Percentiles rank a stretch among this genome's conserved stretches.
These are phyloP conservation scores for Melanotus villosus DNA, from an alignment of 2,888 invertebrate species.

Conservation along the genomic window DNA sequence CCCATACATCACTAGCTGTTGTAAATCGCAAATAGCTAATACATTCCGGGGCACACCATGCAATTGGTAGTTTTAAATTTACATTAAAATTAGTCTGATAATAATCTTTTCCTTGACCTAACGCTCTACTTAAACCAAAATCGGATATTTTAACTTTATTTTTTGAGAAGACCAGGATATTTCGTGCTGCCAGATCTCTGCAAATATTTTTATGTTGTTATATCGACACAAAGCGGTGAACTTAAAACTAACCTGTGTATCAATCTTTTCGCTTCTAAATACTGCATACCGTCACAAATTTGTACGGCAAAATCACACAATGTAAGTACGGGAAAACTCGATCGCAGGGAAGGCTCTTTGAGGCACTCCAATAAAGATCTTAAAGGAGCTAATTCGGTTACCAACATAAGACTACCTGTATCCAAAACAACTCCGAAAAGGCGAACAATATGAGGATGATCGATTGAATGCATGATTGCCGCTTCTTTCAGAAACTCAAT, in stretches of 20 bases:
- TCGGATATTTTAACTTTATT: conserved; percentile 99
- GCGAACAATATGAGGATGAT: conserved; percentile 97
- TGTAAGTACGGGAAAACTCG: conserved; percentile 93
- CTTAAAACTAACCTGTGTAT: conserved; percentile 85
- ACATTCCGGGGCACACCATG: conserved; percentile 99
- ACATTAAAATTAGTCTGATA: conserved; percentile 99
- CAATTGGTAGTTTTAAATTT: conserved; percentile 96
- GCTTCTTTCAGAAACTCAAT: conserved; percentile 98
- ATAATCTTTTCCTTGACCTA: conserved; percentile 98
- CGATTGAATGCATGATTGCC: conserved; percentile 97
- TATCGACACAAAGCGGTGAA: too few species aligned
- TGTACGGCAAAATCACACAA: conserved; percentile 96
- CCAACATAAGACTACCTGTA: conserved; percentile 76
- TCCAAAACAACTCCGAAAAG: conserved; percentile 97
- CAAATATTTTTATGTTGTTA: conserved; percentile 56
- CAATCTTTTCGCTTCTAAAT: conserved; percentile 94
- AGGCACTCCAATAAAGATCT: conserved; percentile 96
- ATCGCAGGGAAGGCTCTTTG: conserved; percentile 90
- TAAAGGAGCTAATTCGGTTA: conserved; percentile 95
- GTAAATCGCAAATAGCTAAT: conserved; percentile 97
- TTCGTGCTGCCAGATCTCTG: conserved; percentile 96
- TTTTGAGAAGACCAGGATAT: conserved; percentile 97
- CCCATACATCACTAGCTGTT: conserved; percentile 98
- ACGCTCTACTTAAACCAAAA: conserved; percentile 94
- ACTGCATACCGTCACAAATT: conserved; percentile 98